These are phyloP conservation scores for Sinocyclocheilus grahami DNA, from an alignment of 2,113 vertebrate species.

Conservation along the genomic window DNA sequence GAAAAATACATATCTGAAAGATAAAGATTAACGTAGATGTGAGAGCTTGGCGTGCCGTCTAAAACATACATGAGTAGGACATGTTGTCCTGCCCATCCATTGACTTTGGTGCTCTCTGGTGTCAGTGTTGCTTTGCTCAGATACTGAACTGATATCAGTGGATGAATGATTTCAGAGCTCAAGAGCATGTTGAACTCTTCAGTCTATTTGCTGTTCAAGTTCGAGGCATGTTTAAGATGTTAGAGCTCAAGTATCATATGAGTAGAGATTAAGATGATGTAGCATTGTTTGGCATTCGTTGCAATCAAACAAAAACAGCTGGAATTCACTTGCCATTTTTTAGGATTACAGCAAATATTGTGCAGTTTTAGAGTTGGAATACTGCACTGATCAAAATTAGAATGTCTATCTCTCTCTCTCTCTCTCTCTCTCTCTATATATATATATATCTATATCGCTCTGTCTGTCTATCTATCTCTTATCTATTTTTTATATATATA, in stretches of 20 bases:
- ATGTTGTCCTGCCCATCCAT: background rate
- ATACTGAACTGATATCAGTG: slow-evolving; percentile 10
- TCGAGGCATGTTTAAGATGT: background rate
- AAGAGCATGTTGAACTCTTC: background rate
- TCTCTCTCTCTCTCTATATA: no score
- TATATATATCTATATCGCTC: no score
- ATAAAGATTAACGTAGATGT: background rate
- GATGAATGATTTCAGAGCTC: background rate
- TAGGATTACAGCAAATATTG: background rate
- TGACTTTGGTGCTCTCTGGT: background rate
- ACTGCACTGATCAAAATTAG: background rate
- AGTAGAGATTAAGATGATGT: background rate
- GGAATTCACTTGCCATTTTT: background rate
- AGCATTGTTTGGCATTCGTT: background rate
- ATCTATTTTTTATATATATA: no score
- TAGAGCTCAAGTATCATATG: background rate
- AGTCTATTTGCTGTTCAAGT: background rate
- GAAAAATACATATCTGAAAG: background rate
- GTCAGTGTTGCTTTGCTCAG: background rate
- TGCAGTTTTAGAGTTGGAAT: background rate
- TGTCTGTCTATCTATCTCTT: no score
- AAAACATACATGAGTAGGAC: background rate
- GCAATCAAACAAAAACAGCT: background rate
- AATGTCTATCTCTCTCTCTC: no score
- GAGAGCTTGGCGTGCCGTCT: background rate